Conservation (phyloP, 2,797 vertebrate species). For the Syncerus caffer region DNA sequence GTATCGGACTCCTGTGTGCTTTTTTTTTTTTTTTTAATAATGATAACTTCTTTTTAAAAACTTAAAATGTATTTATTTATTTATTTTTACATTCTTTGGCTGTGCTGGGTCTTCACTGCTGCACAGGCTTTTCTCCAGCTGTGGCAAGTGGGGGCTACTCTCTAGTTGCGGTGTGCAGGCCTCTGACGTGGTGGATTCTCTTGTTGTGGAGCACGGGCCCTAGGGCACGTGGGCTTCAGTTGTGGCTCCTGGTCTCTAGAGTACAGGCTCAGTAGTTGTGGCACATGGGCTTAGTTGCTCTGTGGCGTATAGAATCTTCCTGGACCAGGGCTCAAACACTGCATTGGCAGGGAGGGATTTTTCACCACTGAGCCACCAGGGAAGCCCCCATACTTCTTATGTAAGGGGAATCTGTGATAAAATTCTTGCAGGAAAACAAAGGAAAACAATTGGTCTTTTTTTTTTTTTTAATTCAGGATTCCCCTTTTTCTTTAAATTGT, state of each 20-base stretch:
- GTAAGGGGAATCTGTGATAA: not conserved
- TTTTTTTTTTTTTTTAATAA: not conserved
- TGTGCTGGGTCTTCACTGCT: not conserved
- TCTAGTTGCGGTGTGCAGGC: not conserved
- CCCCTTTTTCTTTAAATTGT: not conserved
- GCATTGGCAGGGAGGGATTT: not conserved
- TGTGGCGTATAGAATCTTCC: not conserved
- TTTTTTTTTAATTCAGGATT: not conserved
- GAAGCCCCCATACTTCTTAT: not conserved
- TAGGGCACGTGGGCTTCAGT: fast-evolving
- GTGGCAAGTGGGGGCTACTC: not conserved
- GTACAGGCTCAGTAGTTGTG: not conserved
- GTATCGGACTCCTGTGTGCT: not conserved
- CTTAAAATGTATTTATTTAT: not conserved
- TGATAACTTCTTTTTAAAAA: not conserved
- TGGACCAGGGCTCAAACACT: not conserved
- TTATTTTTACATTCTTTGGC: not conserved
- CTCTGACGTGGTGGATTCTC: not conserved
- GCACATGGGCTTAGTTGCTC: not conserved
- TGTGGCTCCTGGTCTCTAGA: not conserved
- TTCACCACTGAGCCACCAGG: not conserved
- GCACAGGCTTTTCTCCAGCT: not conserved
- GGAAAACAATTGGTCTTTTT: not conserved
- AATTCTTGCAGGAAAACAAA: not conserved
- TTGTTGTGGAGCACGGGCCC: not conserved